phyloP scores from a whole-genome alignment of 2,888 invertebrate species.

The Drosophila merina region DNA sequence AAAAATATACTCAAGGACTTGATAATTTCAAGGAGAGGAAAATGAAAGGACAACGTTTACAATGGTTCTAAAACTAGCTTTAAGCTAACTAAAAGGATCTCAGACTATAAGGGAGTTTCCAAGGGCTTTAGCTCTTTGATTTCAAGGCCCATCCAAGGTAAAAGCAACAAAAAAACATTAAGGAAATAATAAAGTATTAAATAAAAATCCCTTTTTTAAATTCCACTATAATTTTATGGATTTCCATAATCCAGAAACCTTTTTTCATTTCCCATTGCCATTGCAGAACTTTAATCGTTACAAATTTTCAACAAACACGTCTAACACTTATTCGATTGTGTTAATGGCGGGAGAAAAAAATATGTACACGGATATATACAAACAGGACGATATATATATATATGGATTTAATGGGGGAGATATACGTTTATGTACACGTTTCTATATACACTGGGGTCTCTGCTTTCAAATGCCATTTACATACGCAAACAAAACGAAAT shows the following conservation, averaged over 20 bases:
- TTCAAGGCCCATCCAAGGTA: background rate
- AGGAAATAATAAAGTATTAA: background rate
- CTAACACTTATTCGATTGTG: conserved; percentile 6
- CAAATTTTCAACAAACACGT: background rate
- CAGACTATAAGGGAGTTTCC: too few species aligned
- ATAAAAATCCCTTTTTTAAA: background rate
- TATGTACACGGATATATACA: background rate
- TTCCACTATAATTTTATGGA: background rate
- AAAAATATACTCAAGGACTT: background rate
- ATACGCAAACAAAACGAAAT: conserved; percentile 50
- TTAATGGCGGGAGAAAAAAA: background rate
- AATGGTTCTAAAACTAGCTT: background rate
- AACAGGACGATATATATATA: background rate
- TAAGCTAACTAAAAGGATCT: too few species aligned
- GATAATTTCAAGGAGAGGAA: conserved; percentile 4
- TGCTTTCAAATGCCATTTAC: conserved; percentile 32
- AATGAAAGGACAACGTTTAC: conserved; percentile 21
- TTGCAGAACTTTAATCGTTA: conserved; percentile 6
- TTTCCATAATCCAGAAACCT: background rate
- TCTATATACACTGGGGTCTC: conserved; percentile 2
- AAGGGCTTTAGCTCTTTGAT: background rate
- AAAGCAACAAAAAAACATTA: background rate
- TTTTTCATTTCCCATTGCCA: background rate
- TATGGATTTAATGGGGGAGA: conserved; percentile 11
- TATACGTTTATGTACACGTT: conserved; percentile 9